phyloP scores from a whole-genome alignment of 1,140 invertebrate species.

The Caerostris extrusa region DNA sequence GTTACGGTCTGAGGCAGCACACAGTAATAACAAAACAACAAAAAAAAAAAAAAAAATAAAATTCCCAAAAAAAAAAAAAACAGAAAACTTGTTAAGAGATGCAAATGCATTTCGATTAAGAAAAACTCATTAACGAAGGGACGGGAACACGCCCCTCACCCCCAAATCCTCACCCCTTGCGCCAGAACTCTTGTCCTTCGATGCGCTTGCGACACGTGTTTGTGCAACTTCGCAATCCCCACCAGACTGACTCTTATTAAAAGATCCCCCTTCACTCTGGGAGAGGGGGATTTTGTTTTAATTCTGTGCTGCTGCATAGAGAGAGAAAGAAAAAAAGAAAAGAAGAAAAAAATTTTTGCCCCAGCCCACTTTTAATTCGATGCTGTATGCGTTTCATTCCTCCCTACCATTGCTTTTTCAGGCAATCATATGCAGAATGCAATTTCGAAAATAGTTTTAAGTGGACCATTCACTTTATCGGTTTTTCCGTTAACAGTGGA shows the following conservation, averaged over 20 bases:
- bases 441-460: slow-evolving; percentile 58
- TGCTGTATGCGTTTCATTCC: slow-evolving; percentile 34
- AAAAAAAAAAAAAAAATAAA: slow-evolving; percentile 36
- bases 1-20: slow-evolving; percentile 74
- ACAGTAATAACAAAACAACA: slow-evolving; percentile 50
- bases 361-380: slow-evolving; percentile 73
- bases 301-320: slow-evolving; percentile 26
- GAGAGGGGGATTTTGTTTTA: slow-evolving; percentile 68
- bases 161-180: slow-evolving; percentile 35
- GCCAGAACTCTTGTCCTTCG: slow-evolving; percentile 66
- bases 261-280: slow-evolving; percentile 55
- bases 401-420: slow-evolving; percentile 19
- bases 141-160: slow-evolving; percentile 40
- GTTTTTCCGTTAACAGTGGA: slow-evolving; percentile 52
- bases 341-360: slow-evolving; percentile 6
- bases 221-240: slow-evolving; percentile 69
- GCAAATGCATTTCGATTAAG: slow-evolving; percentile 78
- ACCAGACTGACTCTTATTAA: slow-evolving; percentile 72
- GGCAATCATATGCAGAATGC: slow-evolving; percentile 66
- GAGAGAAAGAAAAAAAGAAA: not conserved
- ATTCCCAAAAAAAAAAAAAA: slow-evolving; percentile 57
- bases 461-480: slow-evolving; percentile 53
- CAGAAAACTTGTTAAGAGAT: slow-evolving; percentile 77
- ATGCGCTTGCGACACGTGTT: slow-evolving; percentile 75
- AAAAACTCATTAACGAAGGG: slow-evolving; percentile 78